These are phyloP conservation scores for Oegoconia quadripuncta DNA, from an alignment of 2,888 invertebrate species.

Conservation along the genomic window DNA sequence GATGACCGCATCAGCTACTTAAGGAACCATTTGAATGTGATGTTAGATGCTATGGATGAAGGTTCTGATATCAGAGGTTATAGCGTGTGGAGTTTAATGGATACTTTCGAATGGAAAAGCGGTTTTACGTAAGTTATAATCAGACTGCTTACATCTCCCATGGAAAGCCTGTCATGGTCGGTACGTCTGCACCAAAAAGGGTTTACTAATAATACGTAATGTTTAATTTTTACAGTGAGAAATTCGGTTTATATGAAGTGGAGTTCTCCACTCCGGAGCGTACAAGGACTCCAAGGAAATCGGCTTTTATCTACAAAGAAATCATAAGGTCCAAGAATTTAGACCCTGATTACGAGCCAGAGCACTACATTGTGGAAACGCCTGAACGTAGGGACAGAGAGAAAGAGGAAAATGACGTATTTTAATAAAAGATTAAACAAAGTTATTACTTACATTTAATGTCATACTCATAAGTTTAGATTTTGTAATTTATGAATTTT, in stretches of 20 bases:
- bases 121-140: slow-evolving; percentile 76
- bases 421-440: slow-evolving; percentile 1
- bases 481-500: background rate
- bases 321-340: slow-evolving; percentile 62
- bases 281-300: slow-evolving; percentile 81
- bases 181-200: too few species aligned
- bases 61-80: slow-evolving; percentile 75
- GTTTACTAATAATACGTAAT: too few species aligned
- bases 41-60: slow-evolving; percentile 66
- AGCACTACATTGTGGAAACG: slow-evolving; percentile 24
- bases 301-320: slow-evolving; percentile 66
- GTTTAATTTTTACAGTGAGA: slow-evolving; percentile 70
- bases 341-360: slow-evolving; percentile 49
- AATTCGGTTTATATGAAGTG: slow-evolving; percentile 84
- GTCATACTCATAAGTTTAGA: background rate
- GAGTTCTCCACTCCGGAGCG: slow-evolving; percentile 80
- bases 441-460: background rate
- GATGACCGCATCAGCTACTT: slow-evolving; percentile 58
- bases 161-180: too few species aligned
- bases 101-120: slow-evolving; percentile 81
- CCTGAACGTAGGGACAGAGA: slow-evolving; percentile 8
- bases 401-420: slow-evolving; percentile 12
- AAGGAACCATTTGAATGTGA: slow-evolving; percentile 58
- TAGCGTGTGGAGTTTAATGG: slow-evolving; percentile 81
- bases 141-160: too few species aligned